Evolutionary conservation across 1,140 invertebrate species (phyloP), one percentile per base, ranked within the genome.

Genomic region (Leucophenga varia): DNA sequence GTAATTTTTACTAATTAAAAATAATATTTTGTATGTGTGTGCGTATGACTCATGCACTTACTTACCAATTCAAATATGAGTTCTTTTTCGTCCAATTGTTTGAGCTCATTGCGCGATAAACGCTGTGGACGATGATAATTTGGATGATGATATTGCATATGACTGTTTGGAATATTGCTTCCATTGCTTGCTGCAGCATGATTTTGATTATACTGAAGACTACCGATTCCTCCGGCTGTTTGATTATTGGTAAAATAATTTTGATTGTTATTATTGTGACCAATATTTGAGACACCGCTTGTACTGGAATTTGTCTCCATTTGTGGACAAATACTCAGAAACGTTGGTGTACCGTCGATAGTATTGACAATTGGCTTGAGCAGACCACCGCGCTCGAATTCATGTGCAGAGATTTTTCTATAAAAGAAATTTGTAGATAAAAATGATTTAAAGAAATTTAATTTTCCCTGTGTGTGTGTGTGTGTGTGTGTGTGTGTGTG

Each of bases 381-480:
- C 6, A 94, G 81, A 31, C 93, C 92, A 1, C 92, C 91, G 2
- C 90, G 83, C 74, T 96, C 93, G 73, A 97, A 97, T 72, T 96
- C 93, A 76, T 95, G 92, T 8, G 93, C 93, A 3, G 93, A 96
- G 64, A 97, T 95, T 79, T 96, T 97, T 44, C 93, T 82, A 60
- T n/a, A 43, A 30, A 20, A 17, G 44, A 31, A 36, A 25, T 19
- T 21, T 36, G 18, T 14, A 37, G 22, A 14, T 2, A 9, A 41
- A 16, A 36, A 31, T 13, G 3, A 19, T 20, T 17, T 38, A 25
- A 21, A 31, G 14, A 8, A 6, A 17, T 3, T 2, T 35, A 16
- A 13, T 8, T 35, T 35, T 7, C 3, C 8, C 14, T 35, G 18
- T 8, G 14, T 2, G 3, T 16, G 34, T 14, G 14, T 4, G 14